Conservation (phyloP, 1,140 invertebrate species). For the Apis cerana region DNA sequence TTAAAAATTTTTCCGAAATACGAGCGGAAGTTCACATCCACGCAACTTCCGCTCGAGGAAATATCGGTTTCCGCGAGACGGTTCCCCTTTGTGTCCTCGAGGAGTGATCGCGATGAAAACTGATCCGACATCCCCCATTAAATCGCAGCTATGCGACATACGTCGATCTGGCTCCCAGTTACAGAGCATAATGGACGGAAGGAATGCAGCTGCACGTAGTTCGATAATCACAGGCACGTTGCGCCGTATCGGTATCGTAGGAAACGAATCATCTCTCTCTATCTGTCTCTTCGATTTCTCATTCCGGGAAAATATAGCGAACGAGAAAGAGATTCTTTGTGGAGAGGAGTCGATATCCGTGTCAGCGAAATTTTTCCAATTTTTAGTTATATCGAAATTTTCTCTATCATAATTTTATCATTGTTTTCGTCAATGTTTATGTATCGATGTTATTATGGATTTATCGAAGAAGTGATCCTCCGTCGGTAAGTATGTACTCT, state of each 20-base stretch:
- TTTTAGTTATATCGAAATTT: no score
- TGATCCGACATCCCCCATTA: conserved; percentile 19
- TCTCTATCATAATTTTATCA: background rate
- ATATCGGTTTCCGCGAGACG: background rate
- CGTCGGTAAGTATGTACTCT: no score
- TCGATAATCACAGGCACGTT: conserved; percentile 36
- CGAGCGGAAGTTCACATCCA: no score
- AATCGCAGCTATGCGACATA: conserved; percentile 27
- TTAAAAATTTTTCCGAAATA: no score
- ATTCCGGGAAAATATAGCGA: background rate
- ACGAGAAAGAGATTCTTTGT: background rate
- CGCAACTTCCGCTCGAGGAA: background rate
- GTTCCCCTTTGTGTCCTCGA: background rate
- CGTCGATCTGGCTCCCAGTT: conserved; percentile 18
- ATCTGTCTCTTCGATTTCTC: background rate
- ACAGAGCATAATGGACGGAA: conserved; percentile 15
- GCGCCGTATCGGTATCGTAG: conserved; percentile 5
- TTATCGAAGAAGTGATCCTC: no score
- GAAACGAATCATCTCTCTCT: background rate
- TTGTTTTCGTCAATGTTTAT: no score
- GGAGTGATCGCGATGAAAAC: conserved; percentile 3
- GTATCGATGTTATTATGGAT: no score
- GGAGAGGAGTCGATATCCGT: background rate
- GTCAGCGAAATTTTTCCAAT: background rate
- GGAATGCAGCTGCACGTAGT: conserved; percentile 20